phyloP scores from a whole-genome alignment of 2,888 invertebrate genomes.

The Coleophora flavipennella region DNA sequence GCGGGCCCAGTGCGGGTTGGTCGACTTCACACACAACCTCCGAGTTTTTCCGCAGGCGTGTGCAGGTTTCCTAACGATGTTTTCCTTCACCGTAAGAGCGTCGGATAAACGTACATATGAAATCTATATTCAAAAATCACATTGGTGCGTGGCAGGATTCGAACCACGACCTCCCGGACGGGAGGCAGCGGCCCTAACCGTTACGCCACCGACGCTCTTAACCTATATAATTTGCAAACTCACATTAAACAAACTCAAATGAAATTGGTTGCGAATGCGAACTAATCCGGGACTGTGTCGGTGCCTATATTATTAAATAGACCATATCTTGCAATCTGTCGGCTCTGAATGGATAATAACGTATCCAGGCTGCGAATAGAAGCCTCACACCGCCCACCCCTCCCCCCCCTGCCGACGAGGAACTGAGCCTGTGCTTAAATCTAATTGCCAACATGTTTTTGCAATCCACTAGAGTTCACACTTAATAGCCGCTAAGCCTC shows the following conservation, averaged over 20 bases:
- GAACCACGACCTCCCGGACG: too few relatives aligned
- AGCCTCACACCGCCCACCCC: slow-evolving; percentile 38
- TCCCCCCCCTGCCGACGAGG: slow-evolving; percentile 26
- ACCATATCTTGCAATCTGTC: slow-evolving; percentile 50
- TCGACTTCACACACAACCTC: too few relatives aligned
- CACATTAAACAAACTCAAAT: slow-evolving; percentile 16
- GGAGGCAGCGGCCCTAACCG: too few relatives aligned
- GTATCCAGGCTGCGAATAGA: slow-evolving; percentile 38
- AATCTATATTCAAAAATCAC: too few relatives aligned
- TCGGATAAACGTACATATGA: too few relatives aligned
- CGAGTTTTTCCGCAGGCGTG: too few relatives aligned
- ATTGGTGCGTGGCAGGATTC: too few relatives aligned
- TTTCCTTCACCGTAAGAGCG: too few relatives aligned
- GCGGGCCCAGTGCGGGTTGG: too few relatives aligned
- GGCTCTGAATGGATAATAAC: slow-evolving; percentile 53
- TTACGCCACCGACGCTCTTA: too few relatives aligned
- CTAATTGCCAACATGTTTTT: slow-evolving; percentile 51
- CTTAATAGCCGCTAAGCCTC: slow-evolving; percentile 26
- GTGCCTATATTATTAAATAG: slow-evolving; percentile 50
- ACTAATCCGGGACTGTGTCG: slow-evolving; percentile 31
- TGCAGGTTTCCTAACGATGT: too few relatives aligned
- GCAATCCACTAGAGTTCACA: slow-evolving; percentile 40
- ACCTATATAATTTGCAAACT: too few relatives aligned
- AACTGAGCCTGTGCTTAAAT: slow-evolving; percentile 45
- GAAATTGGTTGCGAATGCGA: slow-evolving; percentile 13